Evolutionary conservation across 2,888 invertebrate genomes (phyloP), one percentile per base, ranked within the genome.

Genomic region (Argyresthia albistria): DNA sequence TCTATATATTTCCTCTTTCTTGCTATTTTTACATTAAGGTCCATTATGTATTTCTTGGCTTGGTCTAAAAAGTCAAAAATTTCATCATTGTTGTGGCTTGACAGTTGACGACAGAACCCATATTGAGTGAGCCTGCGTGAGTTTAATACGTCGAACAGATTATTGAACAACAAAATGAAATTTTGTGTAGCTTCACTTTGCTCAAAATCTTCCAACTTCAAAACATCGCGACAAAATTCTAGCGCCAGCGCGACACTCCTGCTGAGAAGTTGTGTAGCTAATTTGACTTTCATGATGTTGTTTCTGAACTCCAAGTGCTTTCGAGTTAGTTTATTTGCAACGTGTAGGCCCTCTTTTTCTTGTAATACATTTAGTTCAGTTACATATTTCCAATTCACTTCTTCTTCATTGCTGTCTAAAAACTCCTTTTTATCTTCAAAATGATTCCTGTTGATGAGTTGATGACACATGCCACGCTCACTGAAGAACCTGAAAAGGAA

Each of bases 241-340:
- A 58, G 43, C 35, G 56, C 55, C 36, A 37, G 36, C 10, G 54
- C 10, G 10, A 54, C 54, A 11, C 52, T 54, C 14, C 37, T 51
- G 46, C 54, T 56, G 8, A 59, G 46, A 10, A 57, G 43, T 46
- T 59, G 58, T 11, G 55, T 54, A 11, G 57, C 57, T n/a, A 58
- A 52, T 45, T 59, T 58, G 2, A 59, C 55, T 12, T 58, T 59
- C 55, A 60, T 60, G 16, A 60, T 57, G 6, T 11, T 50, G 25
- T 58, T 58, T 46, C 56, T 43, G 36, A 59, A 58, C 4, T 55
- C n/a, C 37, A 58, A 37, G n/a, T 53, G 53, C 25, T 35, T 42
- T 35, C 7, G 2, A 8, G 49, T 50, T 14, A 53, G 14, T 50
- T 46, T 50, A 39, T 50, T 51, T 8, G 54, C 51, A 2, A 51